Percentiles rank a stretch among this genome's conserved stretches.
These are phyloP conservation scores for Sciurus vulgaris DNA, from an alignment of 2,797 vertebrate species.

Conservation along the genomic window DNA sequence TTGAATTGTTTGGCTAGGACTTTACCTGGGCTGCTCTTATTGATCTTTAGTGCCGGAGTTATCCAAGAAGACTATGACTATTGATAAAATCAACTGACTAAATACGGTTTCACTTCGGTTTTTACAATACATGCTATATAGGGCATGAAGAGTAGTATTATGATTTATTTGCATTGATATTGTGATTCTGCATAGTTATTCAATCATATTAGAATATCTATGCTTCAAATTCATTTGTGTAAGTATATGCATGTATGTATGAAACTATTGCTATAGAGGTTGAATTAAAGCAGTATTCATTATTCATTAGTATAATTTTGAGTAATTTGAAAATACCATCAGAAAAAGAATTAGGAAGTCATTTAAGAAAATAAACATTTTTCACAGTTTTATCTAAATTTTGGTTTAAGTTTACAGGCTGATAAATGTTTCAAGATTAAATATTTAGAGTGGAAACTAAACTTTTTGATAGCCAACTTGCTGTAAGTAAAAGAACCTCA, in stretches of 20 bases:
- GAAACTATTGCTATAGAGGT: background rate
- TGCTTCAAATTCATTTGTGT: background rate
- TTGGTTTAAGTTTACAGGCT: background rate
- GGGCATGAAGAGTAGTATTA: background rate
- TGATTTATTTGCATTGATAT: background rate
- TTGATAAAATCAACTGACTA: background rate
- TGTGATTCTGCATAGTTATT: background rate
- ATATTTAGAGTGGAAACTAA: background rate
- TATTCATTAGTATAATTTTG: background rate
- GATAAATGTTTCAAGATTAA: background rate
- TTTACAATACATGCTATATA: background rate
- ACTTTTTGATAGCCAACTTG: background rate
- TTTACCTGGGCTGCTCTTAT: conserved; percentile 54
- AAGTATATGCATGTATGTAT: background rate
- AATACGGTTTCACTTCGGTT: conserved; percentile 2
- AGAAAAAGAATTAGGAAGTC: background rate
- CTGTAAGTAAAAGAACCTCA: background rate
- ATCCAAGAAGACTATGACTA: background rate
- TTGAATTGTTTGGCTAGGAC: conserved; percentile 15
- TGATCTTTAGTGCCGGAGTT: background rate
- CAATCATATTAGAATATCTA: background rate
- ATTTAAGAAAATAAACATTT: conserved; percentile 34
- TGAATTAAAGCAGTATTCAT: background rate
- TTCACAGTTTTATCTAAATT: background rate
- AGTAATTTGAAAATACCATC: background rate